Base-by-base conservation (phyloP, 2,797 vertebrate genomes). In the Discoglossus pictus region DNA sequence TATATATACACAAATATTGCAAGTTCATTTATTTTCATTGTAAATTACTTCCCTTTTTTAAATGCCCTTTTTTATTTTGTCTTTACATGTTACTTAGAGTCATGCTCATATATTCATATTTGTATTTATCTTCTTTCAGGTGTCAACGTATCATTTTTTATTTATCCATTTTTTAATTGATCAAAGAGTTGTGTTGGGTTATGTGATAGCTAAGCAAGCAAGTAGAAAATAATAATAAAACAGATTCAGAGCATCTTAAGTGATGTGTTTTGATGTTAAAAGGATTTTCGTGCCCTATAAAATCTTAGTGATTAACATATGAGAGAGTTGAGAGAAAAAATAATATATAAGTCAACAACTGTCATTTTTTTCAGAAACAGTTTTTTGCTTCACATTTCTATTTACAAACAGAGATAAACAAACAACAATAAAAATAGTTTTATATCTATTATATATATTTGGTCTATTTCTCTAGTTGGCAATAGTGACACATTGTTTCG, bases 101-200 rank as follows among this genome's bases (percentile, higher is more conserved):
- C 36, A 34, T 27, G n/a, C n/a, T 31, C 35, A 50, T 11, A 58
- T 63, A 15, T 58, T 58, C 42, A 50, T 40, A 40, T 48, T 51
- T 21, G 10, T 62, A 20, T 63, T 34, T 51, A 54, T 53, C 54
- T 58, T 16, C 60, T 51, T 59, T 58, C 24, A 59, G 9, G 38
- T 71, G 61, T 52, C 53, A 59, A 17, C 20, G 17, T n/a, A 55
- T 64, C 46, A 65, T 71, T 35, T 71, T 59, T 71, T 64, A 64
- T 71, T 71, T 24, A 51, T 63, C 17, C 21, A 12, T 64, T 64
- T 35, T 31, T 36, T 51, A 58, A 64, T 40, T 64, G 61, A 71
- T 71, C 68, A 71, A 59, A 71, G 58, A 42, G 23, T 2, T 31
- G 16, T 54, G 39, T 38, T 21, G 31, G 18, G 17, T 17, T 20